Conservation (phyloP, 2,888 invertebrate genomes). For the Aproaerema taeniolella region DNA sequence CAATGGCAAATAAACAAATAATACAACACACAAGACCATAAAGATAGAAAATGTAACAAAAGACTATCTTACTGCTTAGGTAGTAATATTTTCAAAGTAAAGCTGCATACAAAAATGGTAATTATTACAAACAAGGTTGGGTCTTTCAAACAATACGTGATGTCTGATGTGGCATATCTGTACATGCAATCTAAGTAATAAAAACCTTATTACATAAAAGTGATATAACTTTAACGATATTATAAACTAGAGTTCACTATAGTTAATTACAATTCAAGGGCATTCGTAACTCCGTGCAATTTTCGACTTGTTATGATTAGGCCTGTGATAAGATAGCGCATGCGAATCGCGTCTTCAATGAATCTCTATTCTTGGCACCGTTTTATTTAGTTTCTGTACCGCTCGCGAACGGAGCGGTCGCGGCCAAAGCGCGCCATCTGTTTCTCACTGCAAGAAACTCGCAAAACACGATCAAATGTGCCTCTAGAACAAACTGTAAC, state of each 20-base stretch:
- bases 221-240: slow-evolving; percentile 1
- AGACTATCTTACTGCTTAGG: too few relatives aligned
- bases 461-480: slow-evolving; percentile 48
- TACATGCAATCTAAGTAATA: too few relatives aligned
- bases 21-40: too few relatives aligned
- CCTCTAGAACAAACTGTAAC: slow-evolving; percentile 41
- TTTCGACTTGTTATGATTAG: slow-evolving; percentile 16
- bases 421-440: slow-evolving; percentile 45
- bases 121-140: too few relatives aligned
- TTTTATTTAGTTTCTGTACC: slow-evolving; percentile 52
- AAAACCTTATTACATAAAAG: too few relatives aligned
- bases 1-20: too few relatives aligned
- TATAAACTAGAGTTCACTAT: background rate
- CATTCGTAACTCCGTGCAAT: slow-evolving; percentile 11
- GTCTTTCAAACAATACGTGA: too few relatives aligned
- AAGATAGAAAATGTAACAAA: too few relatives aligned
- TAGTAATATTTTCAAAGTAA: too few relatives aligned
- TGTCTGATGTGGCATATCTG: too few relatives aligned
- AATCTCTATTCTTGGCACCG: slow-evolving; percentile 7
- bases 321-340: slow-evolving; percentile 37
- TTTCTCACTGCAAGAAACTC: slow-evolving; percentile 57
- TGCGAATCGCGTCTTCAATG: slow-evolving; percentile 27
- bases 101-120: too few relatives aligned
- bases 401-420: slow-evolving; percentile 51
- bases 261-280: slow-evolving; percentile 25